Conservation (phyloP, 92 coral and sea anemone genomes). For the Diadumene lineata region DNA sequence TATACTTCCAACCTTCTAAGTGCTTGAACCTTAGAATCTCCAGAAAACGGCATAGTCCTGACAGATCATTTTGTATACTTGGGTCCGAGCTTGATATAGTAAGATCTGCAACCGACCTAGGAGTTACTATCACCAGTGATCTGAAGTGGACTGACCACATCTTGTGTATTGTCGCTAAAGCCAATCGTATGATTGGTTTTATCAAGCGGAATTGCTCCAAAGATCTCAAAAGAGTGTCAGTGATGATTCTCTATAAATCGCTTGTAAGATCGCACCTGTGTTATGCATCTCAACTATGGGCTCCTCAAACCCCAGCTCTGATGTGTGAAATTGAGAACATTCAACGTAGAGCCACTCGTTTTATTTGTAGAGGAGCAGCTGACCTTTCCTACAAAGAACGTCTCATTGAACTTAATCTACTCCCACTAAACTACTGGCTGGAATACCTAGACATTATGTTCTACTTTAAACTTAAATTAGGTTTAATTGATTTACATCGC, state of each 20-base stretch:
- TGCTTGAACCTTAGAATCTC: conserved; percentile 32
- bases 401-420: conserved; percentile 15
- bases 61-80: conserved; percentile 8
- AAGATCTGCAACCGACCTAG: conserved; percentile 25
- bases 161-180: conserved; percentile 18
- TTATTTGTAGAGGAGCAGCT: conserved; percentile 1
- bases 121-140: conserved; percentile 17
- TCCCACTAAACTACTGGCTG: conserved; percentile 18
- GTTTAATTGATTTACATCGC: conserved; percentile 5
- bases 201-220: conserved; percentile 7
- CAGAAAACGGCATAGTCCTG: conserved; percentile 26
- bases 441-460: conserved; percentile 30
- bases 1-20: conserved; percentile 41
- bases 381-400: conserved; percentile 35
- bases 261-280: conserved; percentile 22
- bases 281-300: conserved; percentile 26
- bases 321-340: conserved; percentile 16
- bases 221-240: conserved; percentile 12
- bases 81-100: conserved; percentile 8
- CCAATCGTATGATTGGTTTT: conserved; percentile 25
- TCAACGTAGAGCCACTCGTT: conserved; percentile 21
- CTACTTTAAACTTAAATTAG: conserved; percentile 19
- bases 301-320: conserved; percentile 19
- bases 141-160: conserved; percentile 21
- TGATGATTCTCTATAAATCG: conserved; percentile 17